Base-by-base conservation (phyloP, 92 coral and sea anemone genomes). In the Scolanthus callimorphus region DNA sequence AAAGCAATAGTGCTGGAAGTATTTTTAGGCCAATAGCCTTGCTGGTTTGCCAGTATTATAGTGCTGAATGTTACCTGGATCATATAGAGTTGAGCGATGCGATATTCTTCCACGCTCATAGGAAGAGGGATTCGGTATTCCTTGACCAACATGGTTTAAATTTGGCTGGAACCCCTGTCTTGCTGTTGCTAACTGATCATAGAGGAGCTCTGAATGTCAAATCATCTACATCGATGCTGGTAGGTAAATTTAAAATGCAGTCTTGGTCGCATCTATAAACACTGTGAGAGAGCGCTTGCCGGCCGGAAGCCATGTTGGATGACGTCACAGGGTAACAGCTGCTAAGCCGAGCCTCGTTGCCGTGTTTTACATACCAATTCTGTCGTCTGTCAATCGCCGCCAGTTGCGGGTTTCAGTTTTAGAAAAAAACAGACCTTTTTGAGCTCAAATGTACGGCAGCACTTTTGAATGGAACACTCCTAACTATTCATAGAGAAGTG, bases 71-170 rank as follows among this genome's bases (percentile, higher is more conserved):
- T 24, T 52, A 92, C 98, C 97, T 92, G 98, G 30, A 92, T 92
- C 98, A 92, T 92, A 57, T 92, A 92, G 23, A 92, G 79, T 60
- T 92, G 98, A 29, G 98, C 98, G 57, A 92, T 89, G 25, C 97
- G 69, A 45, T 92, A 92, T 43, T 92, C 98, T 15, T 92, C 98
- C 0, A 92, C 98, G 59, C 87, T 84, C 97, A 92, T 70, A 29
- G 98, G 98, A 76, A 92, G 57, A 0, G 98, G 98, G 63, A 92
- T 92, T 38, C 98, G 89, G 70, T 92, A 92, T 73, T 92, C 98
- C 50, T 92, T 92, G 87, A 92, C 88, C 81, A 92, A 69, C 98
- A 92, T 92, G 65, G 57, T 31, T 25, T 29, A 22, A 20, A n/a
- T n/a, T n/a, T n/a, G n/a, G n/a, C n/a, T n/a, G n/a, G n/a, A n/a